Conservation (phyloP, 2,797 vertebrate species). For the Linurgus olivaceus region DNA sequence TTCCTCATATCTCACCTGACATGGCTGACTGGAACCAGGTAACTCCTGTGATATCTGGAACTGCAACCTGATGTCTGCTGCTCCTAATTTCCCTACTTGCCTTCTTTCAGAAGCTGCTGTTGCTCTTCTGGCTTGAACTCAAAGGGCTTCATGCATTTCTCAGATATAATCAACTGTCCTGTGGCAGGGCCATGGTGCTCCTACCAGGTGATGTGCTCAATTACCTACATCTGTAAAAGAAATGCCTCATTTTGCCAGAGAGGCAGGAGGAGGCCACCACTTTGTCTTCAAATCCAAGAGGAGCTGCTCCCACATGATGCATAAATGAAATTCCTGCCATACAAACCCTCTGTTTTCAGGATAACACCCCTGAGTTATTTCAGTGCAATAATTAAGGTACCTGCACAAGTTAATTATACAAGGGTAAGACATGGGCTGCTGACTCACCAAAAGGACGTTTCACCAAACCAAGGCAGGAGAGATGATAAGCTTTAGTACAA, state of each 20-base stretch:
- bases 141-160: neutral
- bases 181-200: neutral
- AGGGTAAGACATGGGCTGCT: neutral
- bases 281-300: neutral
- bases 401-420: neutral
- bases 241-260: neutral
- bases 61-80: neutral
- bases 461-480: slow-evolving; percentile 90
- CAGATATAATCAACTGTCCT: neutral
- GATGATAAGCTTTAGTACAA: slow-evolving; percentile 96
- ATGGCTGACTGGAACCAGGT: neutral
- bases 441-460: slow-evolving; percentile 94
- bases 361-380: neutral
- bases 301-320: neutral
- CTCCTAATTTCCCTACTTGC: neutral
- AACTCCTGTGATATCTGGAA: neutral
- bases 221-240: neutral
- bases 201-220: neutral
- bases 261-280: neutral
- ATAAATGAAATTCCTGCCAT: neutral
- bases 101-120: neutral
- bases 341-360: neutral
- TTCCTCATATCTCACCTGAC: neutral
- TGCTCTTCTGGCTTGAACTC: neutral
- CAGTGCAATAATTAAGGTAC: neutral